Evolutionary conservation across 1,140 invertebrate genomes (phyloP).

Genomic region (Berghia stephanieae): DNA sequence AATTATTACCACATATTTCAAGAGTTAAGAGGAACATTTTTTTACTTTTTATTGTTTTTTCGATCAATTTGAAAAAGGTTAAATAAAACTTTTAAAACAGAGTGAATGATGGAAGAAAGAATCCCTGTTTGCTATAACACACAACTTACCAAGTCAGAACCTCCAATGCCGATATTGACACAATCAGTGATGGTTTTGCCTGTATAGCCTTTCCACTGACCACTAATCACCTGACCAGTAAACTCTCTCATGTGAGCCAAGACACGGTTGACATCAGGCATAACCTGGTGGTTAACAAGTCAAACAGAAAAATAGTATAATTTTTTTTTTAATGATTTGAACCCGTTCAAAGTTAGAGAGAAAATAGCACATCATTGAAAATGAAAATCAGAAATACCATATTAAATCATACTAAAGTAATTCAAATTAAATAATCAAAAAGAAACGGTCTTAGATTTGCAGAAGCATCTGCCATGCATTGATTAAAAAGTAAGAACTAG

Average conservation of each 20-base stretch:
- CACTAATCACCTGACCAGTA: slow-evolving; percentile 72
- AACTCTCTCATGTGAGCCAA: slow-evolving; percentile 96
- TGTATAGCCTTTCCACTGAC: slow-evolving; percentile 87
- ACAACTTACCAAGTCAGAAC: slow-evolving; percentile 86
- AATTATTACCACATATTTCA: not conserved
- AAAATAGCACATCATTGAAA: too few relatives aligned
- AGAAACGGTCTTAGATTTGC: too few relatives aligned
- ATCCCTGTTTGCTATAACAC: slow-evolving; percentile 1
- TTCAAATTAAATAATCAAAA: too few relatives aligned
- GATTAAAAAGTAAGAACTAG: too few relatives aligned
- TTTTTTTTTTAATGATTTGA: too few relatives aligned
- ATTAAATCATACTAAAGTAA: too few relatives aligned
- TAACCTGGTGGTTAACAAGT: too few relatives aligned
- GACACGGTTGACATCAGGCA: slow-evolving; percentile 91
- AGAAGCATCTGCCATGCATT: too few relatives aligned
- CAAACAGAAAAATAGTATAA: too few relatives aligned
- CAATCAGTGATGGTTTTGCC: slow-evolving; percentile 97
- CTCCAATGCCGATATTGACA: slow-evolving; percentile 99
- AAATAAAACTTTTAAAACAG: not conserved
- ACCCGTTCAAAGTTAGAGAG: too few relatives aligned
- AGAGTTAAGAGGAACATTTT: not conserved
- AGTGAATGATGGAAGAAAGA: not conserved
- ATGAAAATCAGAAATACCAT: too few relatives aligned
- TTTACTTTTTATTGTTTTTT: not conserved
- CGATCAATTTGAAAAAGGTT: not conserved